phyloP scores from a whole-genome alignment of 2,113 vertebrate species.

The Heterochromis multidens region DNA sequence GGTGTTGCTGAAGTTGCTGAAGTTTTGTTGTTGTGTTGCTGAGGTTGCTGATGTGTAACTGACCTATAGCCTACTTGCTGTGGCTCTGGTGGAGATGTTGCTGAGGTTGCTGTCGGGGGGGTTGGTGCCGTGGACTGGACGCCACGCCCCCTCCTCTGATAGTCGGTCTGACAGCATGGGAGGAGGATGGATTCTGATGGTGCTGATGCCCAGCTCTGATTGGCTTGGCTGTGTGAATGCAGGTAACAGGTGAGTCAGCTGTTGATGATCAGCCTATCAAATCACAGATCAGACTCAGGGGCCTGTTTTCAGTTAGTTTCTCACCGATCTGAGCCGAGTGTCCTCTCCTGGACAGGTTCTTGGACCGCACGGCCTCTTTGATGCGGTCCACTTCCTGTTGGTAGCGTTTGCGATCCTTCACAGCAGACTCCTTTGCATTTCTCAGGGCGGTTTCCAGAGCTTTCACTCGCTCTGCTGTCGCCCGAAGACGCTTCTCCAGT shows the following conservation, averaged over 20 bases:
- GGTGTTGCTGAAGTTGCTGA: not conserved
- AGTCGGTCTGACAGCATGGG: slow-evolving; percentile 74
- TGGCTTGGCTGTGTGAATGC: slow-evolving; percentile 80
- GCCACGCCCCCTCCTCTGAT: slow-evolving; percentile 76
- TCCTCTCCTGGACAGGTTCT: slow-evolving; percentile 84
- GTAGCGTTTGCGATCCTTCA: slow-evolving; percentile 90
- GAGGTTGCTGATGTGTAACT: not conserved
- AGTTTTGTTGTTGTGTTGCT: not conserved
- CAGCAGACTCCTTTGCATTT: slow-evolving; percentile 86
- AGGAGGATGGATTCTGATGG: slow-evolving; percentile 73
- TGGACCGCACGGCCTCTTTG: slow-evolving; percentile 87
- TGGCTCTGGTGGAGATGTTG: slow-evolving; percentile 16
- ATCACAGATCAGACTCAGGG: not conserved
- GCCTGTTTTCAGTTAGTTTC: not conserved
- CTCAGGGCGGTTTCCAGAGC: slow-evolving; percentile 86
- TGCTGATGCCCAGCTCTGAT: slow-evolving; percentile 82
- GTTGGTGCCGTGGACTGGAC: slow-evolving; percentile 75
- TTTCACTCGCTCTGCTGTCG: slow-evolving; percentile 89
- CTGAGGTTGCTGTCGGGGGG: slow-evolving; percentile 52
- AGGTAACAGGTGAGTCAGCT: not conserved
- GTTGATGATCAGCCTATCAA: not conserved
- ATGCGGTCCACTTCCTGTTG: slow-evolving; percentile 96
- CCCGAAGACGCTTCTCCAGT: slow-evolving; percentile 89
- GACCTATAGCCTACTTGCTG: slow-evolving; percentile 37
- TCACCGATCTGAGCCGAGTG: slow-evolving; percentile 89